Conservation (phyloP, 2,797 vertebrate species). For the Psittacula derbiana region DNA sequence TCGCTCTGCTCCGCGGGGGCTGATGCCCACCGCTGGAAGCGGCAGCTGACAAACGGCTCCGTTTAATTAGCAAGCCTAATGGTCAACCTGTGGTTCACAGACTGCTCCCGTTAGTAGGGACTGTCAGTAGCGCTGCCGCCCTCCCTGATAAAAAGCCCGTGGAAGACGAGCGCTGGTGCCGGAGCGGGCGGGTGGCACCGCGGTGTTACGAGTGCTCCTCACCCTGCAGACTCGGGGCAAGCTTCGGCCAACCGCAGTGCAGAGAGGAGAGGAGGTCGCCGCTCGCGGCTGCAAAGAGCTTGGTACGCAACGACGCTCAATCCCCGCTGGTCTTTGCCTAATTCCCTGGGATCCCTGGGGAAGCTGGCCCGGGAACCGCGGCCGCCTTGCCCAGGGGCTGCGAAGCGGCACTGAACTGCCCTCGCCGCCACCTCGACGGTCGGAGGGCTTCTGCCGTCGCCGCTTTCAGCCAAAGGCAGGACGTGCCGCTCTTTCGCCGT, state of each 20-base stretch:
- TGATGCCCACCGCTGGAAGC: background rate
- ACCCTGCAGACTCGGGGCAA: background rate
- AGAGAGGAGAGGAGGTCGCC: background rate
- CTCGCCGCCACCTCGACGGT: background rate
- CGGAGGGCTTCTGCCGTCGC: background rate
- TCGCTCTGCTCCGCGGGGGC: background rate
- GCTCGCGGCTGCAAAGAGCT: background rate
- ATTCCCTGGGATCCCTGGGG: accelerated
- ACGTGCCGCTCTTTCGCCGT: background rate
- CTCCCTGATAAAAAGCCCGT: accelerated
- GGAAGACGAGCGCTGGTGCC: accelerated
- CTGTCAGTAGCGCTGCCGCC: accelerated
- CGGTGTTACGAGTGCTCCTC: background rate
- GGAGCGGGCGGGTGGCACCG: background rate
- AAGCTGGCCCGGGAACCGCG: background rate
- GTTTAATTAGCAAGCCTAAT: background rate
- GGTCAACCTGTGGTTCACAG: background rate
- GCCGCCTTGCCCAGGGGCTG: background rate
- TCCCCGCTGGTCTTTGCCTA: accelerated
- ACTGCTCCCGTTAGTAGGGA: background rate
- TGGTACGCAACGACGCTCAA: background rate
- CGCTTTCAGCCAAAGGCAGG: background rate
- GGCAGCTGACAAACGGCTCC: background rate
- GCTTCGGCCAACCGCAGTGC: background rate
- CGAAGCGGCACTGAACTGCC: background rate